Evolutionary conservation across 2,888 invertebrate genomes (phyloP).

Genomic region (Anorthoa munda): DNA sequence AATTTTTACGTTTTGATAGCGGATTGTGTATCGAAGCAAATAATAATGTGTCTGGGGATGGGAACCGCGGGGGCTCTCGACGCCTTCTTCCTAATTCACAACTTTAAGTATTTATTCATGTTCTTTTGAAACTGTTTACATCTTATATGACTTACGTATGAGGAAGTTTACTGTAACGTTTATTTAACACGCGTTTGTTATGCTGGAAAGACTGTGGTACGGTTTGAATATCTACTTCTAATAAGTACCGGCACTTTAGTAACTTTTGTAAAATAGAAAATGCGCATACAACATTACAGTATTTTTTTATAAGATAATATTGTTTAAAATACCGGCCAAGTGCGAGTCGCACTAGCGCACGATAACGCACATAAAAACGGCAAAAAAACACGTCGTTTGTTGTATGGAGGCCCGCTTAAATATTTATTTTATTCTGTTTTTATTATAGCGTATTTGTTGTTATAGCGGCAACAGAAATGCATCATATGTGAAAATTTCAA

Average conservation of each 20-base stretch:
- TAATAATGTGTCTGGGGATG: constrained; percentile 76
- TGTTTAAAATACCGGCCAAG: no score
- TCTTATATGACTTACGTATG: constrained; percentile 50
- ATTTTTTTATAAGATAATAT: background rate
- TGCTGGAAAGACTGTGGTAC: background rate
- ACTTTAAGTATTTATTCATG: constrained; percentile 69
- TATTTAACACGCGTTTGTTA: constrained; percentile 29
- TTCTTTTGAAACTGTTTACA: constrained; percentile 64
- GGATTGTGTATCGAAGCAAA: constrained; percentile 75
- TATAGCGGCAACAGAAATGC: no score
- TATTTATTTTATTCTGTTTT: no score
- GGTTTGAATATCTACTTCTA: constrained; percentile 8
- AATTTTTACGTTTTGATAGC: constrained; percentile 73
- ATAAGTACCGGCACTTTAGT: background rate
- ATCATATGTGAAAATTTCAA: no score
- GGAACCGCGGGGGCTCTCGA: constrained; percentile 60
- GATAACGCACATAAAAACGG: no score
- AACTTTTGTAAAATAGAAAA: background rate
- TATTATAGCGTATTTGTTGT: no score
- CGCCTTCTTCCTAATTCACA: constrained; percentile 68
- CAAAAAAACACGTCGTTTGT: no score
- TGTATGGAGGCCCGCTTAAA: no score
- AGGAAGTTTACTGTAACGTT: constrained; percentile 48
- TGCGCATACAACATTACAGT: background rate
- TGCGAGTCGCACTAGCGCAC: no score